Conservation (phyloP, 2,888 invertebrate genomes). For the Drosophila leonis region DNA sequence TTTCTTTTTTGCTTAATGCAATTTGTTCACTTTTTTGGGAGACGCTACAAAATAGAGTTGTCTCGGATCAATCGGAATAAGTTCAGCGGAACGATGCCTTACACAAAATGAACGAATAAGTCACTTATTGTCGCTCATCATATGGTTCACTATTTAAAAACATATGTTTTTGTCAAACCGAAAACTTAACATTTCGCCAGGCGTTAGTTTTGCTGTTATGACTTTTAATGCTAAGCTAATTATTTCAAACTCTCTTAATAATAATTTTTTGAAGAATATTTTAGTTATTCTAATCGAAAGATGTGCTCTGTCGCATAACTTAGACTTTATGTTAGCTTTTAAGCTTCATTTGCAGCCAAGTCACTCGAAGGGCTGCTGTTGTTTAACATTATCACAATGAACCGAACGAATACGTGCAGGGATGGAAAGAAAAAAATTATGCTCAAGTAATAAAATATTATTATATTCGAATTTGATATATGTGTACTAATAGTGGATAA, state of each 20-base stretch:
- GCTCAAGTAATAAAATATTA: not conserved
- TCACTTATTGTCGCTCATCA: conserved; percentile 5
- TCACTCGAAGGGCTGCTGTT: not conserved
- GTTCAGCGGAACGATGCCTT: conserved; percentile 14
- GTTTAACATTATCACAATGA: not conserved
- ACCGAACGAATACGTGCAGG: not conserved
- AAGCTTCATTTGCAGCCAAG: not conserved
- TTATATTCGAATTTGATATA: not conserved
- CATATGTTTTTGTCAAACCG: conserved; percentile 23
- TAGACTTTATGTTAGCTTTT: not conserved
- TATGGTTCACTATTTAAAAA: conserved; percentile 11
- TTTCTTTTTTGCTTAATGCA: conserved; percentile 21
- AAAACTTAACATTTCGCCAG: not conserved
- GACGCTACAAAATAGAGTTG: conserved; percentile 49
- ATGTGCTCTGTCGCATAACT: no score
- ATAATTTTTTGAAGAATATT: not conserved
- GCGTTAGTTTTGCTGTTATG: not conserved
- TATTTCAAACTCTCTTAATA: not conserved
- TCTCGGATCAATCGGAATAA: conserved; percentile 23
- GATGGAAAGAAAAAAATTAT: conserved; percentile 7
- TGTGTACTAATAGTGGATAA: not conserved
- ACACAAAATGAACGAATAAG: conserved; percentile 5
- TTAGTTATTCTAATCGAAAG: not conserved
- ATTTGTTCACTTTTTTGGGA: conserved; percentile 34
- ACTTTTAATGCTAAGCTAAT: not conserved